A percentile compares a stretch with the other conserved stretches of the same genome.
phyloP scores from a whole-genome alignment of 2,888 invertebrate species.

The Acronicta alni region DNA sequence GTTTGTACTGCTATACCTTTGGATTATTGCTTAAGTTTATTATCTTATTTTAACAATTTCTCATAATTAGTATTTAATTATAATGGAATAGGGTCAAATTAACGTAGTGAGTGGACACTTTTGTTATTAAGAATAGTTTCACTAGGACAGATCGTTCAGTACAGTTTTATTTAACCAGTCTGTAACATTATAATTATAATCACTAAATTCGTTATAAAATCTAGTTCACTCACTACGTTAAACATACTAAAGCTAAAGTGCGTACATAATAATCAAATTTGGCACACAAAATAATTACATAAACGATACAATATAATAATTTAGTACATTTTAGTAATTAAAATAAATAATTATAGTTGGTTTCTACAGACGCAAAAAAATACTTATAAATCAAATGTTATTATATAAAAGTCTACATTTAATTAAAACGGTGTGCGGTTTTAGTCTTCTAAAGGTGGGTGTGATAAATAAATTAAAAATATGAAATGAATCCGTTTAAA shows the following conservation, averaged over 20 bases:
- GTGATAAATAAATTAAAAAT: background rate
- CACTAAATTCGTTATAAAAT: conserved; percentile 4
- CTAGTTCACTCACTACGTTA: conserved; percentile 24
- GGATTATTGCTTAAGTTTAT: conserved; percentile 52
- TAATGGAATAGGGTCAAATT: background rate
- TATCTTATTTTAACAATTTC: conserved; percentile 8
- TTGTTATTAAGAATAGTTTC: background rate
- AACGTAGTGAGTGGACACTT: conserved; percentile 27
- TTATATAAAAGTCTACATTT: conserved; percentile 10
- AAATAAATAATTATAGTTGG: conserved; percentile 18
- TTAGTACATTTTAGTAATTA: background rate
- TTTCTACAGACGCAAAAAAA: conserved; percentile 41
- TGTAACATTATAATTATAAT: background rate
- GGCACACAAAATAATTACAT: conserved; percentile 47
- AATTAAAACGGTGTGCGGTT: conserved; percentile 26
- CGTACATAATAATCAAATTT: conserved; percentile 31
- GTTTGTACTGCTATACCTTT: conserved; percentile 64
- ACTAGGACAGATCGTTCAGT: conserved; percentile 9
- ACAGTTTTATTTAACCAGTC: conserved; percentile 1
- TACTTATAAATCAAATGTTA: conserved; percentile 16
- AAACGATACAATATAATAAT: conserved; percentile 12
- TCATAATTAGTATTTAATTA: conserved; percentile 2
- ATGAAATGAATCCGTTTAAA: too few species aligned
- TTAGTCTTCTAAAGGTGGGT: conserved; percentile 45
- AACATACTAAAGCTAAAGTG: conserved; percentile 27